Evolutionary conservation across 2,797 vertebrate species (phyloP).

Genomic region (Glossophaga mutica): DNA sequence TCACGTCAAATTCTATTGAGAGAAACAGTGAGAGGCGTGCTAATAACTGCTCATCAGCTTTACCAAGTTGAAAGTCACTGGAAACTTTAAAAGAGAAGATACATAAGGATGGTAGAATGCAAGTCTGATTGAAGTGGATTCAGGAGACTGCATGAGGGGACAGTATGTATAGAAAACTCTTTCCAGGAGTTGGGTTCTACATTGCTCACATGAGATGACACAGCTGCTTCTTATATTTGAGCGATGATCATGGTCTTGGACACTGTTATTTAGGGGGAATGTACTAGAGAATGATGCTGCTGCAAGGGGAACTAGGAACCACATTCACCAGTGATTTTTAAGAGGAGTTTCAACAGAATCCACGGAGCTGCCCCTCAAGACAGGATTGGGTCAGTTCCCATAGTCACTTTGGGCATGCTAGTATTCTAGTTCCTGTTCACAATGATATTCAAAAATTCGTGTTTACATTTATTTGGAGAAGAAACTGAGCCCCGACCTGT

Average conservation of each 20-base stretch:
- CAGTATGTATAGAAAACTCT: background rate
- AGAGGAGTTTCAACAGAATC: background rate
- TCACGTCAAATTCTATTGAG: background rate
- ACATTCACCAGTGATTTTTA: background rate
- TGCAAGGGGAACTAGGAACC: background rate
- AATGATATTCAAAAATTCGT: background rate
- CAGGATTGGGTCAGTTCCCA: background rate
- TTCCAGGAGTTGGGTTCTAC: background rate
- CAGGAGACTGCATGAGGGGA: background rate
- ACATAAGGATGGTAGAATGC: background rate
- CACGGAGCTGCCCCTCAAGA: background rate
- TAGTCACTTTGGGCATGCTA: background rate
- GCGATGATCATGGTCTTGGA: conserved; percentile 30
- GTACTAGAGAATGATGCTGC: background rate
- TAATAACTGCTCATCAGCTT: background rate
- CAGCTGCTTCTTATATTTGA: background rate
- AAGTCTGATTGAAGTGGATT: background rate
- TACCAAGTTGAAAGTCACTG: background rate
- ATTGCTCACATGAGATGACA: background rate
- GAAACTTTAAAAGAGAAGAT: background rate
- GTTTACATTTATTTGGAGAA: background rate
- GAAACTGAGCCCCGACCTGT: background rate
- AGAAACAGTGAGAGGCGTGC: background rate
- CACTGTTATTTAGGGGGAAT: conserved; percentile 50
- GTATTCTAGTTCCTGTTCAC: background rate